Conservation (phyloP, 2,888 invertebrate species). For the Alloscopus bannaensis region DNA sequence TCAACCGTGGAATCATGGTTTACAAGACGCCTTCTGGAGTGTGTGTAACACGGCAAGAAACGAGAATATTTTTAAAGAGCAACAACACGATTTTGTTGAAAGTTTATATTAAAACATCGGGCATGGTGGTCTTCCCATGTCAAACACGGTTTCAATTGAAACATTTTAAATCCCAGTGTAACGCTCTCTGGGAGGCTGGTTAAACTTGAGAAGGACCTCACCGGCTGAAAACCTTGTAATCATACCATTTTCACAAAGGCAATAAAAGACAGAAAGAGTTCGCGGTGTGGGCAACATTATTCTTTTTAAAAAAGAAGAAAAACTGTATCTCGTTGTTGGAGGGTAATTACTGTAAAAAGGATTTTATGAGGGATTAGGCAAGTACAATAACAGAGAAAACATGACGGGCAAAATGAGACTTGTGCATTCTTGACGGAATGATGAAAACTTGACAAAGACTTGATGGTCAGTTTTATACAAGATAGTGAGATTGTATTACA, state of each 20-base stretch:
- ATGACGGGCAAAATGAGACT: not conserved
- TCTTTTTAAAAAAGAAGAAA: not conserved
- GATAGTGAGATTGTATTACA: too few relatives aligned
- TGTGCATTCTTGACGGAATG: not conserved
- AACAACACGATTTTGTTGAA: conserved; percentile 14
- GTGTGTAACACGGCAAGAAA: too few relatives aligned
- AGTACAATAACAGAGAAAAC: conserved; percentile 10
- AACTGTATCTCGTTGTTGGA: conserved; percentile 8
- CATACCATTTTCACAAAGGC: too few relatives aligned
- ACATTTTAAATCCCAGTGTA: conserved; percentile 50
- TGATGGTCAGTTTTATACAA: too few relatives aligned
- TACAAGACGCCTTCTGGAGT: not conserved
- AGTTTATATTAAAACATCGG: conserved; percentile 10
- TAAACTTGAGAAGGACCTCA: conserved; percentile 28
- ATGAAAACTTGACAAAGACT: too few relatives aligned
- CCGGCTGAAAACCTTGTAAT: not conserved
- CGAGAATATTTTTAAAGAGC: too few relatives aligned
- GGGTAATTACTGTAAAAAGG: conserved; percentile 37
- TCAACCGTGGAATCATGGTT: too few relatives aligned
- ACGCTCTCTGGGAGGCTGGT: conserved; percentile 47
- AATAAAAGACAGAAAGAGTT: too few relatives aligned
- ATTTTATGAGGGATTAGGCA: conserved; percentile 16
- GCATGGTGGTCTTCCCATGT: conserved; percentile 63
- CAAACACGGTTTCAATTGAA: conserved; percentile 59
- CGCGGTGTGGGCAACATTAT: too few relatives aligned